Conservation (phyloP, 2,113 vertebrate species). For the Mormyrus iriodes region DNA sequence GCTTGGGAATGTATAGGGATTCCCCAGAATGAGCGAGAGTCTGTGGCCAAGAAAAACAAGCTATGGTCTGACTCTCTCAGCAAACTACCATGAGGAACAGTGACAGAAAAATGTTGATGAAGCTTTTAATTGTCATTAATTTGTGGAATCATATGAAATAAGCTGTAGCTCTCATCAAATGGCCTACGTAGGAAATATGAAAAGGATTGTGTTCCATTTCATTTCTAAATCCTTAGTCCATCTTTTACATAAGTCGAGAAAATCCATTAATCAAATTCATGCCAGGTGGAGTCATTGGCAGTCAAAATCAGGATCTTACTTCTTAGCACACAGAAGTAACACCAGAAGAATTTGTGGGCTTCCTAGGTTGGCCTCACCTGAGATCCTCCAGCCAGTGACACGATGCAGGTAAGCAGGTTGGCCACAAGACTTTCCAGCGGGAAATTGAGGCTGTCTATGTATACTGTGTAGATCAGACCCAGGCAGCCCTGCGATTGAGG, state of each 20-base stretch:
- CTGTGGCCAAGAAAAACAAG: background rate
- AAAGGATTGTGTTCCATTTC: background rate
- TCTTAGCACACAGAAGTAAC: background rate
- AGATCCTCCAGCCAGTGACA: slow-evolving; percentile 84
- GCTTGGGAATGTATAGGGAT: background rate
- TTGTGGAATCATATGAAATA: background rate
- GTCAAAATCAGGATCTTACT: slow-evolving; percentile 34
- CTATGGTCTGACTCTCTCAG: background rate
- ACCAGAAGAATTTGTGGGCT: slow-evolving; percentile 37
- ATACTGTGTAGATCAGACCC: slow-evolving; percentile 88
- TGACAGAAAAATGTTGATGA: background rate
- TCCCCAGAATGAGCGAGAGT: background rate
- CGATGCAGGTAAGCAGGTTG: slow-evolving; percentile 85
- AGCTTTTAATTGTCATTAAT: background rate
- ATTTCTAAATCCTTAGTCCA: background rate
- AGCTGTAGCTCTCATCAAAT: background rate
- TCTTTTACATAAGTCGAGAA: background rate
- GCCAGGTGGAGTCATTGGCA: slow-evolving; percentile 35
- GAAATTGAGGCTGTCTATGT: slow-evolving; percentile 83
- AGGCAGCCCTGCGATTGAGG: slow-evolving; percentile 77
- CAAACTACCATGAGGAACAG: background rate
- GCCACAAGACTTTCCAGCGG: slow-evolving; percentile 84
- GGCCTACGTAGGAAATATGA: background rate
- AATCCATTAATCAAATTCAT: slow-evolving; percentile 54
- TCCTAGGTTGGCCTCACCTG: slow-evolving; percentile 72